Conservation (phyloP, 2,888 invertebrate species). For the Cyrtodaria siliqua region DNA sequence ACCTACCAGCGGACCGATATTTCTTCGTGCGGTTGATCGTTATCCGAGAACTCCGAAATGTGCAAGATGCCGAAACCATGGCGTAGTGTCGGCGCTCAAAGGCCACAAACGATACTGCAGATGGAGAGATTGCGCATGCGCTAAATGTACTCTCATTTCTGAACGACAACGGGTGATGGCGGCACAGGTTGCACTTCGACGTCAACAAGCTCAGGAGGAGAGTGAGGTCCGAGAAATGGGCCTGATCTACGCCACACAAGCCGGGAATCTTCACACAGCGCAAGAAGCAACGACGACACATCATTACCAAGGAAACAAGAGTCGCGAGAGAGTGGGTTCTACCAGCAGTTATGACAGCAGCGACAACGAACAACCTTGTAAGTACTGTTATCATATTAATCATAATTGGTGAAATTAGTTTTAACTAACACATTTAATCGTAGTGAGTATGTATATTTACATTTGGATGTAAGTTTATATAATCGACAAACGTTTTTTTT, state of each 20-base stretch:
- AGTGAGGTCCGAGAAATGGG: slow-evolving; percentile 98
- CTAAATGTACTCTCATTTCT: slow-evolving; percentile 99
- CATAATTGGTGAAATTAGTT: background rate
- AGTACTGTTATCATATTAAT: slow-evolving; percentile 14
- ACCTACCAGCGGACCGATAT: slow-evolving; percentile 30
- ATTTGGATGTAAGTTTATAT: too few species aligned
- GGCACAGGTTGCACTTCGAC: slow-evolving; percentile 97
- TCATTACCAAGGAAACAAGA: slow-evolving; percentile 21
- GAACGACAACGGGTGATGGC: slow-evolving; percentile 99
- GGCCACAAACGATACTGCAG: slow-evolving; percentile 94
- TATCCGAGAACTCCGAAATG: slow-evolving; percentile 99
- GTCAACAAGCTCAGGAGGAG: slow-evolving; percentile 98
- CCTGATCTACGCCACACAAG: slow-evolving; percentile 89
- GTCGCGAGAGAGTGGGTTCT: slow-evolving; percentile 37
- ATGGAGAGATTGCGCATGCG: slow-evolving; percentile 97
- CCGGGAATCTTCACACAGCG: slow-evolving; percentile 77
- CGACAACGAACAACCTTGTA: slow-evolving; percentile 60
- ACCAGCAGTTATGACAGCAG: slow-evolving; percentile 53
- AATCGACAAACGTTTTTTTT: background rate
- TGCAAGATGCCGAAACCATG: slow-evolving; percentile 98
- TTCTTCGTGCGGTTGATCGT: slow-evolving; percentile 89
- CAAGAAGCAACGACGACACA: slow-evolving; percentile 65
- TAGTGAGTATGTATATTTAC: too few species aligned
- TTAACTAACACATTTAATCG: background rate
- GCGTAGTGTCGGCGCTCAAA: slow-evolving; percentile 97